phyloP scores from a whole-genome alignment of 1,140 invertebrate genomes.

The Ceratoteleas bidentatus region DNA sequence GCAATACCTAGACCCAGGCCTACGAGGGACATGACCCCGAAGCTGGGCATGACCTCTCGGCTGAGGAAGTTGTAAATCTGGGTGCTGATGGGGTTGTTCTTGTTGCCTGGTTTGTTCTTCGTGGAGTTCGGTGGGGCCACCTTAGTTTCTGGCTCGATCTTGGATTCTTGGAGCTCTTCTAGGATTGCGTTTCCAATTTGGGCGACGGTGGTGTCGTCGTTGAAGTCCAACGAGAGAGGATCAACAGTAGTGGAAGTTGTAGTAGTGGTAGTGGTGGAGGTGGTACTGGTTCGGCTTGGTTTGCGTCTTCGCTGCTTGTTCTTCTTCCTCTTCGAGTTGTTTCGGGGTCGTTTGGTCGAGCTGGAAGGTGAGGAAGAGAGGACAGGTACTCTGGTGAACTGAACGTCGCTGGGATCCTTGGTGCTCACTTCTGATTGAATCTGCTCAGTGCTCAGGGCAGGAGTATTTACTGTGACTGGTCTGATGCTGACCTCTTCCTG shows the following conservation, averaged over 20 bases:
- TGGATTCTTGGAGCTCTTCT: slow-evolving; percentile 73
- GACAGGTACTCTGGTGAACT: slow-evolving; percentile 69
- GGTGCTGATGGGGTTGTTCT: slow-evolving; percentile 84
- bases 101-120: slow-evolving; percentile 76
- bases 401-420: slow-evolving; percentile 41
- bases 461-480: slow-evolving; percentile 72
- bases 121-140: slow-evolving; percentile 73
- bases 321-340: slow-evolving; percentile 82
- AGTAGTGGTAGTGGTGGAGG: no score
- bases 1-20: slow-evolving; percentile 88
- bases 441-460: slow-evolving; percentile 74
- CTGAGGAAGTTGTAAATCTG: slow-evolving; percentile 90
- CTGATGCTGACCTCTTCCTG: slow-evolving; percentile 72
- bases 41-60: slow-evolving; percentile 89
- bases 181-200: neutral
- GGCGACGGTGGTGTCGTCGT: neutral
- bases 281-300: no score
- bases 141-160: slow-evolving; percentile 79
- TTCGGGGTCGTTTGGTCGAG: slow-evolving; percentile 78
- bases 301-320: slow-evolving; percentile 83
- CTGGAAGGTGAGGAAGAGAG: slow-evolving; percentile 25
- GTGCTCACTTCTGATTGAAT: slow-evolving; percentile 36
- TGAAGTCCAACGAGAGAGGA: slow-evolving; percentile 6
- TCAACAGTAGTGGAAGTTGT: slow-evolving; percentile 75
- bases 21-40: slow-evolving; percentile 87